Evolutionary conservation across 1,140 invertebrate species (phyloP), one percentile per base, ranked within the genome.

Genomic region (Magallana ariakensis): DNA sequence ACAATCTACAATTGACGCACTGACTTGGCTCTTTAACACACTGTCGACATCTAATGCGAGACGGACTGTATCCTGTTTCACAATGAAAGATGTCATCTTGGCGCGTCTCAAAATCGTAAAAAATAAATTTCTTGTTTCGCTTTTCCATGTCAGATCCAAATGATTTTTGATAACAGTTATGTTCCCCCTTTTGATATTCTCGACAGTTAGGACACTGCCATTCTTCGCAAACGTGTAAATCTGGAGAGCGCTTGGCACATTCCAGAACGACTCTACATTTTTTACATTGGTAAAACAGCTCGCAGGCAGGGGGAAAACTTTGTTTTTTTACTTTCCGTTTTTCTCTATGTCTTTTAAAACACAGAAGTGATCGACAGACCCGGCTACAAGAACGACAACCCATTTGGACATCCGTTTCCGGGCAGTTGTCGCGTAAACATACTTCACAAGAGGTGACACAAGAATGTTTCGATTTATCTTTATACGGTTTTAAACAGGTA

Each of bases 401-500:
- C n/a, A 81, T 0, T 56, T 85, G 53, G 11, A 16, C 19, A 15
- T 66, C 46, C 5, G 26, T 9, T 60, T 57, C 15, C 1, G 22
- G 16, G 66, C 83, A 87, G 16, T 81, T 9, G 16, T 87, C 55
- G 1, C 19, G 16, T 4, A 58, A 56, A 80, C 84, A 87, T 13
- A 82, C 53, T 1, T 62, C 54, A 82, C 87, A 87, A 9, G 56
- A 80, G 11, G 66, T 80, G 22, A 46, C 0, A 80, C 83, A 87
- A 7, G 33, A 22, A 33, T 87, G 83, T 54, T 33, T 82, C 9
- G 7, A 75, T 58, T 53, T 85, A 13, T 85, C 53, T 82, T 82
- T 80, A 53, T 85, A 87, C 13, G 83, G 66, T 85, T 82, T 85
- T 16, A 87, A 81, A 58, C 87, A 87, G 0, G 33, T 58, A 8